phyloP scores from a whole-genome alignment of 1,140 invertebrate genomes.

The Maconellicoccus hirsutus region DNA sequence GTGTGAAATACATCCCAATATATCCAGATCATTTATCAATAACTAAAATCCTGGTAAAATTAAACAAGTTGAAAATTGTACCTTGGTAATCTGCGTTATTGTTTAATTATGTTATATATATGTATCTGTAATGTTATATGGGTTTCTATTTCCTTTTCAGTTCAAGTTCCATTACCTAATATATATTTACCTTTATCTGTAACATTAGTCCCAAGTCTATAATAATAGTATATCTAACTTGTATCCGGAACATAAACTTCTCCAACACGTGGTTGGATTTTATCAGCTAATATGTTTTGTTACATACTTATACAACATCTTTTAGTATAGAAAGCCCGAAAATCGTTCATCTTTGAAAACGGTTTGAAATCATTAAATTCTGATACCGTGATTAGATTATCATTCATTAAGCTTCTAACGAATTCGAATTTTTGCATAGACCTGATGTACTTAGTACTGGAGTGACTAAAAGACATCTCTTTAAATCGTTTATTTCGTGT shows the following conservation, averaged over 20 bases:
- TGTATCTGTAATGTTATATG: not conserved
- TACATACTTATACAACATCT: too few species aligned
- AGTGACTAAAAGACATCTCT: too few species aligned
- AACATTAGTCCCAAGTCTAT: not conserved
- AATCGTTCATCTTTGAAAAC: too few species aligned
- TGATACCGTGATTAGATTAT: too few species aligned
- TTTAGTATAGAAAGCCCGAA: too few species aligned
- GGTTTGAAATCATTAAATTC: too few species aligned
- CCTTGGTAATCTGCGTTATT: not conserved
- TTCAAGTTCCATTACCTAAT: not conserved
- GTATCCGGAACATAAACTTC: not conserved
- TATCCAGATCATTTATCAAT: too few species aligned
- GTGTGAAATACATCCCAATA: too few species aligned
- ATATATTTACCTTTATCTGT: conserved; percentile 6
- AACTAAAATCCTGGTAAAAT: not conserved
- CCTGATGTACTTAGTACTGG: too few species aligned
- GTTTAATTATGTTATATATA: not conserved
- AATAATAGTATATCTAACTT: conserved; percentile 1
- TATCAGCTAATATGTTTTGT: not conserved
- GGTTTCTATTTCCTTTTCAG: conserved; percentile 2
- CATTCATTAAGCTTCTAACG: too few species aligned
- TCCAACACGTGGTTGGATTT: conserved; percentile 7
- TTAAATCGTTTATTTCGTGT: too few species aligned
- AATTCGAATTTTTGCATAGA: too few species aligned
- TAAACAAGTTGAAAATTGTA: not conserved